Conservation (phyloP, 2,113 vertebrate genomes). For the Hippopotamus amphibius region DNA sequence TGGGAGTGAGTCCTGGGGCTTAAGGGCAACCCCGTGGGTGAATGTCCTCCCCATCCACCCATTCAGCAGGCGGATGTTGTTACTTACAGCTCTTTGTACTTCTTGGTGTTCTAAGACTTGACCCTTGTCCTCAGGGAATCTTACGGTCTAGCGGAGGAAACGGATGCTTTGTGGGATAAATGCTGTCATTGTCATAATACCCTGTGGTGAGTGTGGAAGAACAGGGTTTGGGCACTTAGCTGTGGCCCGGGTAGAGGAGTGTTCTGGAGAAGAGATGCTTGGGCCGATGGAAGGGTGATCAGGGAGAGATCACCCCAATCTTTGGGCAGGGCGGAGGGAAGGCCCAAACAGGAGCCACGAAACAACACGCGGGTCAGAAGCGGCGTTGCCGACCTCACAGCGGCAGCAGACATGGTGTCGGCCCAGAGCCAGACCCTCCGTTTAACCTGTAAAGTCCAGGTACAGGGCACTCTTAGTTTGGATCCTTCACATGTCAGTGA, state of each 20-base stretch:
- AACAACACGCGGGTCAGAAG: background rate
- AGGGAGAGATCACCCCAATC: background rate
- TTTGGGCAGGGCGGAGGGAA: background rate
- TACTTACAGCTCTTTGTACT: background rate
- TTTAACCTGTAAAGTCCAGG: background rate
- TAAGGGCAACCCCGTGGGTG: background rate
- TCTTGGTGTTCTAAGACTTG: background rate
- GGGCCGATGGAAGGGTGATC: background rate
- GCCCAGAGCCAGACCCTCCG: background rate
- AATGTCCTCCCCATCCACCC: background rate
- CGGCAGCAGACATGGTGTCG: background rate
- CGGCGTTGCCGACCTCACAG: accelerated
- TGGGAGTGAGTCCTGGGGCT: background rate
- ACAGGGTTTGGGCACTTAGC: background rate
- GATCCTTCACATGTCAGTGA: background rate
- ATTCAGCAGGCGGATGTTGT: accelerated
- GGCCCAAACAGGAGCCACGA: background rate
- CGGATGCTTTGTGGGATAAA: background rate
- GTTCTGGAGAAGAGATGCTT: background rate
- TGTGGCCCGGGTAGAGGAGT: background rate
- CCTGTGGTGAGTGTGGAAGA: background rate
- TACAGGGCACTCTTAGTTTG: background rate
- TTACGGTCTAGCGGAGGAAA: background rate
- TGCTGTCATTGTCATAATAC: background rate
- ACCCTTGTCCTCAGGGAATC: background rate